phyloP scores from a whole-genome alignment of 2,113 vertebrate species.

The Rhinoderma darwinii region DNA sequence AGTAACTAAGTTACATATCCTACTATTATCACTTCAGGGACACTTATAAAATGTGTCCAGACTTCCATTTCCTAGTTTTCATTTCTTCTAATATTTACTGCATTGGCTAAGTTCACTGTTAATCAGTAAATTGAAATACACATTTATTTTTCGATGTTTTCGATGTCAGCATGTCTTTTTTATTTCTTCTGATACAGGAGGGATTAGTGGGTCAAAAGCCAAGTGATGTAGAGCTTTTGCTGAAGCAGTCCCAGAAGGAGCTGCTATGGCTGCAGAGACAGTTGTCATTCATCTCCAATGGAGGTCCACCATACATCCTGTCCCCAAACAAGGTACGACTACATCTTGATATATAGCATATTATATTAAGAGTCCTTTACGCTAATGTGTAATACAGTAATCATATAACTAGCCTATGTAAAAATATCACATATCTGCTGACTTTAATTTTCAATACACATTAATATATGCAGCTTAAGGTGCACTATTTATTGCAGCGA shows the following conservation, averaged over 20 bases:
- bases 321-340: slow-evolving; percentile 71
- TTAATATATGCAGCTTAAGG: slow-evolving; percentile 32
- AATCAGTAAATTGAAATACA: background rate
- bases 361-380: background rate
- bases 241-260: slow-evolving; percentile 73
- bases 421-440: slow-evolving; percentile 27
- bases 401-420: background rate
- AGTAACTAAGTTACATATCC: too few species aligned
- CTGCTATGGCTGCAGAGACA: slow-evolving; percentile 73
- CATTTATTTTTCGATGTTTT: background rate
- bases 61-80: background rate
- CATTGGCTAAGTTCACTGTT: background rate
- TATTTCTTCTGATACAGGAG: slow-evolving; percentile 63
- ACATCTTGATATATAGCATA: background rate
- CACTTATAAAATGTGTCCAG: background rate
- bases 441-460: slow-evolving; percentile 25
- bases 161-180: background rate
- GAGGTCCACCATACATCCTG: slow-evolving; percentile 64
- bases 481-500: slow-evolving; percentile 44
- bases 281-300: slow-evolving; percentile 66
- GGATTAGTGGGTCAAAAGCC: slow-evolving; percentile 72
- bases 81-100: background rate
- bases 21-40: too few species aligned
- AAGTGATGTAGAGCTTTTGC: slow-evolving; percentile 68
- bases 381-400: background rate